Percentiles rank a stretch among this genome's conserved stretches.
Conservation (phyloP, 2,888 invertebrate genomes). For the Plebejus melissa region DNA sequence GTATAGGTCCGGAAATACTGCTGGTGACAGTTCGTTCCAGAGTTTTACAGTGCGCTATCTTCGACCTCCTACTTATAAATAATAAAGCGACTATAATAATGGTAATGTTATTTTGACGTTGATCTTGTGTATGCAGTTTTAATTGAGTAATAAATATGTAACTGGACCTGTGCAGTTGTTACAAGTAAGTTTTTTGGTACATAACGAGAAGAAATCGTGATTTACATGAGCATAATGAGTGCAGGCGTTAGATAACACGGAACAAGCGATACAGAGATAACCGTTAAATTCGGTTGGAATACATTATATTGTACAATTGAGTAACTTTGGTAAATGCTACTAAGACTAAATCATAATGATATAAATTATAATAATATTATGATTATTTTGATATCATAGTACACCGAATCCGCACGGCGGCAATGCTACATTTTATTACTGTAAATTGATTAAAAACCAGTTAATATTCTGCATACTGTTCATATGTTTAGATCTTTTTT, state of each 20-base stretch:
- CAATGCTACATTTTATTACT: no score
- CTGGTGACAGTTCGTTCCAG: no score
- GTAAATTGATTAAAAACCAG: no score
- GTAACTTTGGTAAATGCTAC: neutral
- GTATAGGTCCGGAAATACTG: no score
- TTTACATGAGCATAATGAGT: neutral
- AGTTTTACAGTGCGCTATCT: no score
- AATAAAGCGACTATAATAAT: no score
- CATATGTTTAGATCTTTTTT: no score
- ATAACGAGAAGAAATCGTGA: conserved; percentile 12
- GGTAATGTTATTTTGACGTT: neutral
- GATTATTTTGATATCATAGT: neutral
- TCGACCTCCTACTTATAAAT: neutral
- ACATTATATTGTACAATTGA: neutral
- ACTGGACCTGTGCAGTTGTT: neutral
- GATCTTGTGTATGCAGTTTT: neutral
- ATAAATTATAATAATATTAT: neutral
- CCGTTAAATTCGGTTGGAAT: neutral
- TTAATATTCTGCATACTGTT: no score
- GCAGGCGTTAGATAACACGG: neutral
- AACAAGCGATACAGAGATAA: neutral
- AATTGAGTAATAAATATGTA: neutral
- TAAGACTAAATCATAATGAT: neutral
- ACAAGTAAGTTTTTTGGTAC: neutral
- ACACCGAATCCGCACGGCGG: no score